Evolutionary conservation across 2,888 invertebrate species (phyloP), one percentile per base, ranked within the genome.

Genomic region (Xanthorhoe spadicearia): DNA sequence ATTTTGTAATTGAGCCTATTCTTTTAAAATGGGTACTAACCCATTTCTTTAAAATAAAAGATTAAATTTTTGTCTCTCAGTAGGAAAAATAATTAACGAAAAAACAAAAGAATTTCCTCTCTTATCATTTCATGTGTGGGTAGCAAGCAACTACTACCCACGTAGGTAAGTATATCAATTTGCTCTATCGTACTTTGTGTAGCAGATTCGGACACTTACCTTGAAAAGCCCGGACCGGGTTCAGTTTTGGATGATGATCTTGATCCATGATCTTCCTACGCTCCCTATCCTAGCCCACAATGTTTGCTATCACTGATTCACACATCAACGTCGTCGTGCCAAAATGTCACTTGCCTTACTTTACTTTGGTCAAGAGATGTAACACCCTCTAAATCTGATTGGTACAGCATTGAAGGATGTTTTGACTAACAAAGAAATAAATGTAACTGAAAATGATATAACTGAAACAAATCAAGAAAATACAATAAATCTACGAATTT

Each of bases 181-280:
- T 32, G 32, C 32, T 32, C 6, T 32, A n/a, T n/a, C n/a, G n/a
- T n/a, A n/a, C 32, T 32, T 4, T 32, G 32, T n/a, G 32, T 32
- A 32, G 32, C 8, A 32, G 32, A 32, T 32, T 32, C 6, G 13
- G 13, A 28, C 10, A 43, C 46, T n/a, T 32, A 93, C 93, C 90
- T 88, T 90, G 89, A 75, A 88, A 91, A 67, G 88, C 89, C 78
- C 92, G 85, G 54, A 92, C 84, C 48, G 93, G 93, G 75, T 83
- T 92, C 46, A 88, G 73, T 68, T 89, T 90, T 10, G 90, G 91
- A 75, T 90, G 91, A 75, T 87, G 87, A 67, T 91, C 87, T 1
- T 88, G 86, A 73, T 91, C 88, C 90, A 90, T 89, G 63, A 69
- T 74, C 57, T 56, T 17, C 18, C 38, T 50, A 53, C 50, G 32